Base-by-base conservation (phyloP, 2,113 vertebrate genomes). In the Myrmecophaga tridactyla region DNA sequence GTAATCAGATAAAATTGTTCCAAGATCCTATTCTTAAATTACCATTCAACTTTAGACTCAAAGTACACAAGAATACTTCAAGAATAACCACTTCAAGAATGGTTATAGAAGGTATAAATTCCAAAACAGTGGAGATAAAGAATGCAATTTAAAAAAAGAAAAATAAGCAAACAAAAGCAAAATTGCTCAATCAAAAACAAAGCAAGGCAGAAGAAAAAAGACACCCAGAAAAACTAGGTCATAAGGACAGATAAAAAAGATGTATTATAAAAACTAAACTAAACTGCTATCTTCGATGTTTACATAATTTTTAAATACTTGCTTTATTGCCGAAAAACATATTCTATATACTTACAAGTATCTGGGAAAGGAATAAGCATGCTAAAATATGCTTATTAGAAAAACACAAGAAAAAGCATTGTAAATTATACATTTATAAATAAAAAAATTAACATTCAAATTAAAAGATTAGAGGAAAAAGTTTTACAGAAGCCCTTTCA, bases 261-360 rank as follows among this genome's bases (percentile, higher is more conserved):
- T 11, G 31, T 4, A 51, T 34, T 20, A 46, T 86, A 41, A 34
- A 39, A 75, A 83, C 63, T 23, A 78, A 75, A n/a, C n/a, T n/a
- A n/a, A n/a, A n/a, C n/a, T n/a, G n/a, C n/a, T n/a, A n/a, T n/a
- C n/a, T n/a, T n/a, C n/a, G n/a, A n/a, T n/a, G n/a, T n/a, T n/a
- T n/a, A n/a, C n/a, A n/a, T n/a, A n/a, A n/a, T 94, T 92, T 70
- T 46, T 60, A 75, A 67, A 72, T 83, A 62, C 23, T 62, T 80
- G 51, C 62, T 25, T 69, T 78, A 75, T 69, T 85, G 56, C 31
- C 25, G 78, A 87, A 95, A 60, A 34, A 1, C 25, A 70, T 80
- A 80, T 18, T 60, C 17, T 1, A 62, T 7, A 29, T n/a, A 80
- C 46, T 48, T 86, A 94, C 11, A 60, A 43, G 92, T 70, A 91